phyloP scores from a whole-genome alignment of 2,113 vertebrate genomes.

The Ciconia maguari region DNA sequence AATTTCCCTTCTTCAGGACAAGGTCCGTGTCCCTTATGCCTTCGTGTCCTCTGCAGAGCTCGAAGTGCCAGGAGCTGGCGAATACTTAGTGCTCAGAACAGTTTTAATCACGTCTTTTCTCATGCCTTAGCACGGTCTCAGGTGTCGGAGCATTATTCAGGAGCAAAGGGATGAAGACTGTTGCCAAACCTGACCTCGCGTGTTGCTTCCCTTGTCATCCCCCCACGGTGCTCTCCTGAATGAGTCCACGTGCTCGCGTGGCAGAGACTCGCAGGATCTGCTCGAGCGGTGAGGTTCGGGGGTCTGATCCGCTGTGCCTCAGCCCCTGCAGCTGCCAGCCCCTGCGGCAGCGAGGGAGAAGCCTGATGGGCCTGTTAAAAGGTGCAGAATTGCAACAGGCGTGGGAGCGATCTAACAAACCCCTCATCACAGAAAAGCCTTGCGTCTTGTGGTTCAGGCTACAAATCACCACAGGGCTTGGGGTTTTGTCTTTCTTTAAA shows the following conservation, averaged over 20 bases:
- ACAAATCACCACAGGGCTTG: neutral
- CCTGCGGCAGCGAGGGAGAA: neutral
- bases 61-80: fast-evolving
- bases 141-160: neutral
- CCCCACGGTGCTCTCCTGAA: fast-evolving
- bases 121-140: fast-evolving
- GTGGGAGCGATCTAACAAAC: neutral
- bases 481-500: neutral
- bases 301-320: neutral
- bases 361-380: neutral
- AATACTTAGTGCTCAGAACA: neutral
- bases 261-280: fast-evolving
- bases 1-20: neutral
- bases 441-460: neutral
- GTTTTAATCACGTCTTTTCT: neutral
- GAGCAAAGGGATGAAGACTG: neutral
- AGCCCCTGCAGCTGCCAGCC: neutral
- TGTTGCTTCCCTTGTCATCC: too few species aligned
- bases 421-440: neutral
- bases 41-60: neutral
- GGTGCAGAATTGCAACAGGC: neutral
- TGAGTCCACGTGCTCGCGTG: fast-evolving
- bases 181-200: fast-evolving
- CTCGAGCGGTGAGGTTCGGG: neutral
- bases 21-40: neutral